Evolutionary conservation across 2,113 vertebrate genomes (phyloP).

Genomic region (Danio rerio): DNA sequence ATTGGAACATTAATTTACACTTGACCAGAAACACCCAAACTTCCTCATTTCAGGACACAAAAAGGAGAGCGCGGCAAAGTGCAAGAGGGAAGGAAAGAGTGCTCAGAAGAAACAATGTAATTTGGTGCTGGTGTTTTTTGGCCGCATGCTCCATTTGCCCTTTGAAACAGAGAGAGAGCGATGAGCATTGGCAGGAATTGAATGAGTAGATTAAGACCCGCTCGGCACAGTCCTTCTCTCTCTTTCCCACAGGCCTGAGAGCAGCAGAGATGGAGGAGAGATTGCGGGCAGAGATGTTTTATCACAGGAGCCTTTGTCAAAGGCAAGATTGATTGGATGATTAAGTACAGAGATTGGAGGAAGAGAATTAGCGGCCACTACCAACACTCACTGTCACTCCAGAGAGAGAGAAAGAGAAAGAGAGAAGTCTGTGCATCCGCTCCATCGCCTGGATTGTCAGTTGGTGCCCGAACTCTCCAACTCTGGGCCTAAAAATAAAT

Average conservation of each 20-base stretch:
- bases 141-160: constrained; percentile 77
- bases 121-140: constrained; percentile 73
- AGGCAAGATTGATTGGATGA: constrained; percentile 62
- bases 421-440: constrained; percentile 17
- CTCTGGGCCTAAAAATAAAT: not conserved
- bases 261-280: constrained; percentile 52
- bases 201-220: constrained; percentile 78
- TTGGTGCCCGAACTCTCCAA: not conserved
- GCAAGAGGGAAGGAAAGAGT: constrained; percentile 36
- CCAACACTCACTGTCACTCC: constrained; percentile 55
- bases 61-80: constrained; percentile 28
- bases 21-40: not conserved
- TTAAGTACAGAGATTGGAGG: constrained; percentile 56
- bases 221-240: constrained; percentile 3
- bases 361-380: constrained; percentile 57
- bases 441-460: not conserved
- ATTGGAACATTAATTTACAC: constrained; percentile 23
- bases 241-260: constrained; percentile 37
- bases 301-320: constrained; percentile 59
- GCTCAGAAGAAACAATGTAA: constrained; percentile 72
- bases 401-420: constrained; percentile 31
- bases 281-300: constrained; percentile 57
- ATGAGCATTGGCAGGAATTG: constrained; percentile 77
- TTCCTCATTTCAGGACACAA: constrained; percentile 23
- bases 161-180: constrained; percentile 74